Evolutionary conservation across 1,140 invertebrate species (phyloP).

Genomic region (Oedothorax gibbosus): DNA sequence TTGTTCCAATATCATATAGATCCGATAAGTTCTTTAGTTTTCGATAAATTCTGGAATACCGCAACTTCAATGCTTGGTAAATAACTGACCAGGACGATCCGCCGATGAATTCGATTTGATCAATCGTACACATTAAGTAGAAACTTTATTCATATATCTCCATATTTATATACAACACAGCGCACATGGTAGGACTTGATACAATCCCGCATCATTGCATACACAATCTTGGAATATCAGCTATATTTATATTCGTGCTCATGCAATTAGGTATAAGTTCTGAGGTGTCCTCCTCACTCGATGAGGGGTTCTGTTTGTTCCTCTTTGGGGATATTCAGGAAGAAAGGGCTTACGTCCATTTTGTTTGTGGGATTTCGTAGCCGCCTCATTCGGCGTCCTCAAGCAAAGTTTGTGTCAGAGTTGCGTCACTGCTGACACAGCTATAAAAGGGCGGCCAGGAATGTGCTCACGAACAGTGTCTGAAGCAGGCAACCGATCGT

Average conservation of each 20-base stretch:
- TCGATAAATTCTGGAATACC: no score
- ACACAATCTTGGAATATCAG: neutral
- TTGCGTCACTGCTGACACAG: neutral
- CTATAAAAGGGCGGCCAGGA: slow-evolving; percentile 54
- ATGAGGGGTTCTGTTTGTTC: no score
- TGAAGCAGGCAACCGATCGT: slow-evolving; percentile 44
- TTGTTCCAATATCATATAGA: no score
- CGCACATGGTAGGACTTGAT: no score
- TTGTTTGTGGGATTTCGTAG: neutral
- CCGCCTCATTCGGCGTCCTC: neutral
- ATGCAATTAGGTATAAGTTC: neutral
- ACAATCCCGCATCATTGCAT: no score
- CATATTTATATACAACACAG: no score
- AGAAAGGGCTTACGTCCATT: neutral
- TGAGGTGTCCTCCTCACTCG: neutral
- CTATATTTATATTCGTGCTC: neutral
- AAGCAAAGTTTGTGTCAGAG: slow-evolving; percentile 8
- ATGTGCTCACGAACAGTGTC: slow-evolving; percentile 43
- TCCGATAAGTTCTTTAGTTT: no score
- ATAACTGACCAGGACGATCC: no score
- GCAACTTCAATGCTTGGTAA: no score
- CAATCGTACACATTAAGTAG: slow-evolving; percentile 3
- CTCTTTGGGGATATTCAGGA: neutral
- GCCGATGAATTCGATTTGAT: no score
- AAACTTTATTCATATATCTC: slow-evolving; percentile 27